These are phyloP conservation scores for Serripes groenlandicus DNA, from an alignment of 2,888 invertebrate species.

Conservation along the genomic window DNA sequence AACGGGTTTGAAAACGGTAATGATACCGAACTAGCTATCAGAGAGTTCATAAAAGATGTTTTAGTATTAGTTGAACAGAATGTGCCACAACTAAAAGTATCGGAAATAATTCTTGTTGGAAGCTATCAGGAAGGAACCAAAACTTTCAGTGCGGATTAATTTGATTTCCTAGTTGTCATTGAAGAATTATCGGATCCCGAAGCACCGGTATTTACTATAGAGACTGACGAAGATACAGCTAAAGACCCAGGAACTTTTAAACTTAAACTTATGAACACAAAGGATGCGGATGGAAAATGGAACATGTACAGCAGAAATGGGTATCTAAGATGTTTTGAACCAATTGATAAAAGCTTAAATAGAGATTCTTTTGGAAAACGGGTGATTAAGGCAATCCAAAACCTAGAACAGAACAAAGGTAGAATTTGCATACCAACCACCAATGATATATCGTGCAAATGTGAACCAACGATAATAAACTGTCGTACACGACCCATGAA, in stretches of 20 bases:
- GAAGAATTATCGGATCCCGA: slow-evolving; percentile 13
- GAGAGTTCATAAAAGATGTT: neutral
- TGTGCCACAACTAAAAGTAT: neutral
- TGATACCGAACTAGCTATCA: neutral
- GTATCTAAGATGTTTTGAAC: slow-evolving; percentile 19
- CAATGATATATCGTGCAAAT: neutral
- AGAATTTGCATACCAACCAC: neutral
- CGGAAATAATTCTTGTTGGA: slow-evolving; percentile 9
- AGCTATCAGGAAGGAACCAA: slow-evolving; percentile 10
- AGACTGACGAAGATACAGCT: neutral
- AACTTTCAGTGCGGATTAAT: neutral
- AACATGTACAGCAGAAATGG: neutral
- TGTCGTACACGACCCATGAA: neutral
- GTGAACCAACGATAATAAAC: neutral
- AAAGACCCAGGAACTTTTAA: slow-evolving; percentile 19
- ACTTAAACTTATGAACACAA: neutral
- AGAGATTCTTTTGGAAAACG: slow-evolving; percentile 9
- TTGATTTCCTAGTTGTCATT: slow-evolving; percentile 4
- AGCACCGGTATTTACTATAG: slow-evolving; percentile 1
- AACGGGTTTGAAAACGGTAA: neutral
- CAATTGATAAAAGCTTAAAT: neutral
- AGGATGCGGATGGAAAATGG: neutral
- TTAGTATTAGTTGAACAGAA: neutral
- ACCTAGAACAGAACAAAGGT: neutral
- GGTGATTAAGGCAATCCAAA: slow-evolving; percentile 7